Evolutionary conservation across 2,888 invertebrate species (phyloP).

Genomic region (Agonopterix heracliana): DNA sequence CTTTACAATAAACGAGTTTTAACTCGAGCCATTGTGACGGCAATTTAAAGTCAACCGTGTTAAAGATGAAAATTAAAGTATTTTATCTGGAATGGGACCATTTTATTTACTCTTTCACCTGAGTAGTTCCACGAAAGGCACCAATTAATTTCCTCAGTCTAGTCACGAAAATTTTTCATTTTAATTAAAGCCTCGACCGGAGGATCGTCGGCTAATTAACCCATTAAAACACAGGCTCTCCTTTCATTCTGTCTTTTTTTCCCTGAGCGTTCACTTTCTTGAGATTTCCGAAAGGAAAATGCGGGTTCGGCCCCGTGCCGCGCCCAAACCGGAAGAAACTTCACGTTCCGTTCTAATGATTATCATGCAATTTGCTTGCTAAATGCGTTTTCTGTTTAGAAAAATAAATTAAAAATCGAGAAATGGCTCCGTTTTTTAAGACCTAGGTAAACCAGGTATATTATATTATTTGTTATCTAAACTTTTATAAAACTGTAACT

Average conservation of each 20-base stretch:
- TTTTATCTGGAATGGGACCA: constrained; percentile 21
- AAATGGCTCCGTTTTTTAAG: no score
- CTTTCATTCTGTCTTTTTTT: constrained; percentile 64
- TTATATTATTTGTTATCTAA: no score
- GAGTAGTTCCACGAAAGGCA: constrained; percentile 66
- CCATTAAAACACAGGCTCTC: constrained; percentile 72
- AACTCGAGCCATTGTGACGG: constrained; percentile 21
- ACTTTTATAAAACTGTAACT: no score
- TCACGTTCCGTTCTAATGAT: no score
- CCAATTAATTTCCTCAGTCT: constrained; percentile 66
- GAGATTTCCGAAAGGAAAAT: constrained; percentile 49
- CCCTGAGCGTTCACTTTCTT: constrained; percentile 59
- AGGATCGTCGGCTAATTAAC: constrained; percentile 73
- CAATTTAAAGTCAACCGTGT: constrained; percentile 9
- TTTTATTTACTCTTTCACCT: constrained; percentile 60
- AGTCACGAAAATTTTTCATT: constrained; percentile 74
- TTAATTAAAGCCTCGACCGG: constrained; percentile 70
- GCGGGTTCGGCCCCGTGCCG: constrained; percentile 5
- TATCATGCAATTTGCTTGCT: no score
- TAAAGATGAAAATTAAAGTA: neutral
- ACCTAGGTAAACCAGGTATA: no score
- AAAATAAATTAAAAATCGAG: no score
- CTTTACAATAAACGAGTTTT: constrained; percentile 32
- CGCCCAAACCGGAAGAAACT: no score
- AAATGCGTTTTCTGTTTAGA: no score